Evolutionary conservation across 64 coral and sea anemone species (phyloP).

Genomic region (Montipora sp.): DNA sequence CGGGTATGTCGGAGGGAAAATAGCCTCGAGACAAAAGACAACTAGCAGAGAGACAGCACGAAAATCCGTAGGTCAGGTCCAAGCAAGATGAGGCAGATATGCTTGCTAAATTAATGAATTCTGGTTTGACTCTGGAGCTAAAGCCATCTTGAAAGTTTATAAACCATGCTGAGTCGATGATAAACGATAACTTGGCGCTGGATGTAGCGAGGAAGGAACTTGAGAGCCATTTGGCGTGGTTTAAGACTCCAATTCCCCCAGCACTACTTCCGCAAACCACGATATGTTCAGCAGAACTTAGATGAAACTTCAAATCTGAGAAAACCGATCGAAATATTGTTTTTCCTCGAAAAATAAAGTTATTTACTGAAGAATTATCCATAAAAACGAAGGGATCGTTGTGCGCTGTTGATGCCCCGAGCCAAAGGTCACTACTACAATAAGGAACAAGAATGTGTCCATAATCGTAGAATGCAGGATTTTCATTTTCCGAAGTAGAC

Average conservation of each 20-base stretch:
- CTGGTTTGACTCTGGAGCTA: constrained; percentile 19
- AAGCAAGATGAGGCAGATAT: constrained; percentile 20
- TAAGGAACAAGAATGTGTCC: constrained; percentile 78
- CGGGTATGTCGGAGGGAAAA: constrained; percentile 24
- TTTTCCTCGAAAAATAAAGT: constrained; percentile 62
- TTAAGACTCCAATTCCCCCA: constrained; percentile 60
- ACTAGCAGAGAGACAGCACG: constrained; percentile 54
- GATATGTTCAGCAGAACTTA: constrained; percentile 25
- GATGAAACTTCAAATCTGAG: constrained; percentile 2
- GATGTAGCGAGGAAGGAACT: neutral
- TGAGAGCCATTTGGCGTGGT: constrained; percentile 63
- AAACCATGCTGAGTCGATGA: constrained; percentile 77
- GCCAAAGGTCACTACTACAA: constrained; percentile 81
- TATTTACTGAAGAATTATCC: constrained; percentile 50
- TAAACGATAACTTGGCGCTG: constrained; percentile 15
- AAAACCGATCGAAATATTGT: constrained; percentile 73
- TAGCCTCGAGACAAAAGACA: constrained; percentile 36
- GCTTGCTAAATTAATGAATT: constrained; percentile 38
- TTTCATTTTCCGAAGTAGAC: constrained; percentile 29
- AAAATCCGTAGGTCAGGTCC: constrained; percentile 46
- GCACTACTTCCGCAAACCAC: constrained; percentile 71
- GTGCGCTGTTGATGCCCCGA: constrained; percentile 27
- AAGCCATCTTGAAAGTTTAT: constrained; percentile 75
- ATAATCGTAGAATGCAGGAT: constrained; percentile 60
- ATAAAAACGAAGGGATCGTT: constrained; percentile 47